Evolutionary conservation across 2,113 vertebrate species (phyloP).

Genomic region (Pelecanoides urinatrix): DNA sequence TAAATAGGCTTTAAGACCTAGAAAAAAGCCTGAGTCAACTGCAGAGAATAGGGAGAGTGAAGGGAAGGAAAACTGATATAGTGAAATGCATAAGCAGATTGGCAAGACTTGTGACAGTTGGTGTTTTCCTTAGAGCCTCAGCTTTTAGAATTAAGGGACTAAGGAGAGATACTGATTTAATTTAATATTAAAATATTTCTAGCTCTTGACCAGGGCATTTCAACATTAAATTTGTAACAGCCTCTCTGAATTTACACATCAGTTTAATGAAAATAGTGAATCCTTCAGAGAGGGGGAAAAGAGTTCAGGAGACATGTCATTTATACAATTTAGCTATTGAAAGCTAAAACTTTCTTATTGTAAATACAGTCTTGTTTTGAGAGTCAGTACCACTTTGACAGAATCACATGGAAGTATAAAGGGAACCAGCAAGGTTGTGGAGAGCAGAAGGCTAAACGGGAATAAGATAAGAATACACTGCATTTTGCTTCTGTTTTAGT

Average conservation of each 20-base stretch:
- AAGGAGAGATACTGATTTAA: not conserved
- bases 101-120: slow-evolving; percentile 40
- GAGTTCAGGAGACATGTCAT: not conserved
- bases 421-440: not conserved
- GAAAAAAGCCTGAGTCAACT: slow-evolving; percentile 63
- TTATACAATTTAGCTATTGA: not conserved
- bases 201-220: not conserved
- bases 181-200: not conserved
- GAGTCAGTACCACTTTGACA: not conserved
- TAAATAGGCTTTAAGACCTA: slow-evolving; percentile 57
- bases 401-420: not conserved
- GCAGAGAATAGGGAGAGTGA: slow-evolving; percentile 32
- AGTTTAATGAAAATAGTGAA: not conserved
- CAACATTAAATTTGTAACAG: not conserved
- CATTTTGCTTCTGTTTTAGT: not conserved
- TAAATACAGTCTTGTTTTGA: not conserved
- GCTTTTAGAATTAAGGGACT: not conserved
- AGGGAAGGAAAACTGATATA: slow-evolving; percentile 31
- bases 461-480: not conserved
- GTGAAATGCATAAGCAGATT: slow-evolving; percentile 29
- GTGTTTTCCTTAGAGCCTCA: slow-evolving; percentile 22
- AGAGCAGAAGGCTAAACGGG: not conserved
- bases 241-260: not conserved
- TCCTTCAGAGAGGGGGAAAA: not conserved
- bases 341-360: not conserved